Evolutionary conservation across 2,888 invertebrate species (phyloP).

Genomic region (Limnephilus lunatus): DNA sequence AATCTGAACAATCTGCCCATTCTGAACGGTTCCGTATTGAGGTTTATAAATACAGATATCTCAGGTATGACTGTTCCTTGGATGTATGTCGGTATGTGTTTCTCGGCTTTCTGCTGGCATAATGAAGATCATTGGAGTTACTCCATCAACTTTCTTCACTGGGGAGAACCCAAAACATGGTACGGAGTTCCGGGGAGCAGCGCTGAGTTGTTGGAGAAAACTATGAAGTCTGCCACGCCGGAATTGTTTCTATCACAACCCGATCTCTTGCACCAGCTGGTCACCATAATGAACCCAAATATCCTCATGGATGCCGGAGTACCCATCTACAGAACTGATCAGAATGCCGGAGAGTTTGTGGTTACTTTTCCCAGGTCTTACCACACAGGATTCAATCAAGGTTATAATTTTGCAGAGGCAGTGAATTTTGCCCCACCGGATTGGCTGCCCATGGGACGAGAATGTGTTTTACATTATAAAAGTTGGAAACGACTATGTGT

Average conservation of each 20-base stretch:
- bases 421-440: slow-evolving; percentile 91
- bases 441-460: slow-evolving; percentile 85
- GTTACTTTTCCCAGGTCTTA: slow-evolving; percentile 89
- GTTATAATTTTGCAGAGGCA: slow-evolving; percentile 90
- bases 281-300: slow-evolving; percentile 88
- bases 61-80: slow-evolving; percentile 87
- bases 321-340: slow-evolving; percentile 81
- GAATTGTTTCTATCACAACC: slow-evolving; percentile 86
- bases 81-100: slow-evolving; percentile 93
- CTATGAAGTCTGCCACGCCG: slow-evolving; percentile 84
- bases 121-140: slow-evolving; percentile 92
- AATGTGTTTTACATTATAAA: slow-evolving; percentile 84
- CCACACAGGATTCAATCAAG: slow-evolving; percentile 89
- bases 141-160: slow-evolving; percentile 88
- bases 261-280: slow-evolving; percentile 87
- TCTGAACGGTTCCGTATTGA: slow-evolving; percentile 82
- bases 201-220: slow-evolving; percentile 83
- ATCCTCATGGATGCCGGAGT: slow-evolving; percentile 81
- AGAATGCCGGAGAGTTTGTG: slow-evolving; percentile 88
- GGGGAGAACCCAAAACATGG: slow-evolving; percentile 91
- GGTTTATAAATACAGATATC: slow-evolving; percentile 86
- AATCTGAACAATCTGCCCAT: slow-evolving; percentile 88
- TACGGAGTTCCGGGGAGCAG: slow-evolving; percentile 86
- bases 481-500: slow-evolving; percentile 84
- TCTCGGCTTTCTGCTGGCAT: slow-evolving; percentile 90